These are phyloP conservation scores for Crambe crambe DNA, from an alignment of 37 sponge, comb jelly and placozoan genomes.

Conservation along the genomic window DNA sequence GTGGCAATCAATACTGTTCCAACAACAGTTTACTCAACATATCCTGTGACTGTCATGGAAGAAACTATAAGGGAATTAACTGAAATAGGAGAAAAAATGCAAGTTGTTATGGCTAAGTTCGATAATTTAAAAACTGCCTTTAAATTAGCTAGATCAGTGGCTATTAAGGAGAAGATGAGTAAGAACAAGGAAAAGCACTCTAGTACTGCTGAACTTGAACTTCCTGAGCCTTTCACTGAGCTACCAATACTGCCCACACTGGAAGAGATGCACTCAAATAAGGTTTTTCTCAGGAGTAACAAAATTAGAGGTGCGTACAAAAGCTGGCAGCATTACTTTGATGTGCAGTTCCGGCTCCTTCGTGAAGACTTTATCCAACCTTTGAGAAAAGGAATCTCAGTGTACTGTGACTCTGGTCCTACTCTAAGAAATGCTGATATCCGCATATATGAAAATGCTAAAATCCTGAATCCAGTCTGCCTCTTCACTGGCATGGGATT, in stretches of 20 bases:
- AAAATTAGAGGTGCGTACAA: constrained; percentile 43
- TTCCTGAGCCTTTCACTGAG: constrained; percentile 34
- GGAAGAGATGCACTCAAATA: constrained; percentile 5
- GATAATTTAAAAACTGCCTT: constrained; percentile 2
- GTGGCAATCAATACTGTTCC: constrained; percentile 26
- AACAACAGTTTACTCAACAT: background rate
- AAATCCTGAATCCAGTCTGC: constrained; percentile 64
- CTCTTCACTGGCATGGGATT: constrained; percentile 61
- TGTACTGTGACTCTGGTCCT: constrained; percentile 2
- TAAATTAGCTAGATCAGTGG: background rate
- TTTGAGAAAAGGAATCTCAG: constrained; percentile 67
- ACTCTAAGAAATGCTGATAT: constrained; percentile 16
- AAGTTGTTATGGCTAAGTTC: background rate
- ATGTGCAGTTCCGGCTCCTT: constrained; percentile 80
- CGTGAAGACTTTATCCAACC: constrained; percentile 90
- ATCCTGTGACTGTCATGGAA: constrained; percentile 4
- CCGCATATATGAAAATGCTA: constrained; percentile 58
- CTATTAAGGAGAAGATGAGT: background rate
- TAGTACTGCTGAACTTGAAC: background rate
- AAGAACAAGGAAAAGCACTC: background rate
- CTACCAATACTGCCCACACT: constrained; percentile 34
- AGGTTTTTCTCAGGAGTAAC: constrained; percentile 57
- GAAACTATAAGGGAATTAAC: constrained; percentile 2
- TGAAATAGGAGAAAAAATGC: background rate
- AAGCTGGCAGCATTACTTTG: constrained; percentile 76